Base-by-base conservation (phyloP, 1,140 invertebrate species). In the Goniozus legneri region DNA sequence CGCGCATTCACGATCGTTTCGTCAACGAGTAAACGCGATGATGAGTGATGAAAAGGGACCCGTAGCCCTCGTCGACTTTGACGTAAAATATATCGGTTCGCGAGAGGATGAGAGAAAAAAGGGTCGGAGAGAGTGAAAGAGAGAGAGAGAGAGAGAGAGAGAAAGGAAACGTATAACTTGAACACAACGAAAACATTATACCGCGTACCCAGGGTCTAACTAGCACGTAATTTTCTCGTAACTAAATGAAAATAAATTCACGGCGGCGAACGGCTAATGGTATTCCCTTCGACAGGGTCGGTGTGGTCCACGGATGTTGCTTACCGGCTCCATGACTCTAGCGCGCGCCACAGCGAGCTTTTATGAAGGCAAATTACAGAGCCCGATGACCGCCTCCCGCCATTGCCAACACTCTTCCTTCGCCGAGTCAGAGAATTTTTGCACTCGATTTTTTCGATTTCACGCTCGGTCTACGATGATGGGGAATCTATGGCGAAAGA, bases 311-410 rank as follows among this genome's bases (percentile, higher is more conserved):
- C n/a, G n/a, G 51, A 50, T 52, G 15, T 21, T 20, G 16, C 32
- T 51, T 52, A 52, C 47, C 60, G 42, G 44, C 53, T 53, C 30
- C 49, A n/a, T n/a, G n/a, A n/a, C n/a, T n/a, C n/a, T n/a, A n/a
- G n/a, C n/a, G n/a, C n/a, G n/a, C n/a, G n/a, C n/a, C n/a, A n/a
- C n/a, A 45, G 42, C 47, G 47, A 34, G 48, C 47, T 76, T 76
- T 75, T 76, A 76, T 59, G 71, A 73, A 73, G 58, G 64, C 63
- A 75, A 75, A 76, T 76, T 75, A 76, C 71, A 76, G 73, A 72
- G 67, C 55, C 52, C 56, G 57, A 60, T 61, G 58, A 48, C 24
- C 24, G 24, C 24, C 24, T 6, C 24, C 4, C 24, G 24, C 24
- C 24, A 27, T n/a, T 4, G 24, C 24, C 24, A 52, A 51, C 56